Base-by-base conservation (phyloP, 2,888 invertebrate species). In the Anoplius nigerrimus region DNA sequence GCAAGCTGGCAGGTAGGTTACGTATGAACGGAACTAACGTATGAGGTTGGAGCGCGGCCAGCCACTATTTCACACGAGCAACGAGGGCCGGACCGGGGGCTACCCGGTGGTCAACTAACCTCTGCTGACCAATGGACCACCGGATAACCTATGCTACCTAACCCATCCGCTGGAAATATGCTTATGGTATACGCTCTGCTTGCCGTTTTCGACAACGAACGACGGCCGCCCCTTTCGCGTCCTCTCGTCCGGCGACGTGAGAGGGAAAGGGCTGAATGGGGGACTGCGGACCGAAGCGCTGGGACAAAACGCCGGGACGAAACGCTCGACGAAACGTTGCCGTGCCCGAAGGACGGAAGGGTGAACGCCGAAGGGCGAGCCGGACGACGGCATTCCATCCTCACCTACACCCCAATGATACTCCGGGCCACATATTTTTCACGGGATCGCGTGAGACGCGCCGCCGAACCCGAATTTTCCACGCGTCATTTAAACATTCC, bases 31-130 rank as follows among this genome's bases (percentile, higher is more conserved):
- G 85, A 82, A 80, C 81, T 85, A 86, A 86, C 84, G 82, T 84
- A 86, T 80, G 86, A 86, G 84, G 79, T 86, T 87, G 87, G 87
- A 86, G 80, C 84, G 65, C 58, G 78, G 87, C 87, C 87, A 87
- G 85, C 77, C 82, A 83, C 84, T 86, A 87, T 87, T 87, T 86
- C 84, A 86, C 85, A 77, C 83, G 73, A 73, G 76, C 78, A 83
- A 79, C 84, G 77, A 80, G 81, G 69, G 70, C 72, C 73, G 58
- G 57, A 54, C 70, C 66, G 69, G 73, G 55, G 57, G 62, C 76
- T 72, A 74, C 75, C 81, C 78, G 60, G 79, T 80, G 83, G 80
- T 82, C 79, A 71, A 80, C 79, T 82, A 82, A 83, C 82, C 82
- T 80, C 76, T 75, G 82, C 78, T 85, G 84, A 85, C 86, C 86